Percentiles rank a stretch among this genome's conserved stretches.
These are phyloP conservation scores for Lottia scabra DNA, from an alignment of 2,888 invertebrate genomes.

Conservation along the genomic window DNA sequence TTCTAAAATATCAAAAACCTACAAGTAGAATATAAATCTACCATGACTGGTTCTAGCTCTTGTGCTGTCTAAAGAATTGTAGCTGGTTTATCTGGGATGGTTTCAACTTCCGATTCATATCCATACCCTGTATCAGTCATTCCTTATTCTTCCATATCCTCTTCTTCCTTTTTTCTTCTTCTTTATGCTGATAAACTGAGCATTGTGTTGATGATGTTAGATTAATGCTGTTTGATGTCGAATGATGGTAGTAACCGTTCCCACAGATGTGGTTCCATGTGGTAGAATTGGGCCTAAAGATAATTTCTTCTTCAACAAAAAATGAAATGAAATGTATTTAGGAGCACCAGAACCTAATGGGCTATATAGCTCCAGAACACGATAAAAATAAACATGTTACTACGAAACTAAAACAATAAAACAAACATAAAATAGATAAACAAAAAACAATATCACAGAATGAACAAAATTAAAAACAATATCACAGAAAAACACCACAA, in stretches of 20 bases:
- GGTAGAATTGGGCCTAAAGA: neutral
- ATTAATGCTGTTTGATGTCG: neutral
- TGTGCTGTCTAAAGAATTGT: neutral
- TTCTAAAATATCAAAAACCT: neutral
- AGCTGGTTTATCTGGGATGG: neutral
- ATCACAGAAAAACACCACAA: too few species aligned
- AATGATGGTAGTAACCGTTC: neutral
- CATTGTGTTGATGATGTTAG: neutral
- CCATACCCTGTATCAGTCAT: neutral
- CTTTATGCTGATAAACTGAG: too few species aligned
- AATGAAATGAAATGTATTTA: too few species aligned
- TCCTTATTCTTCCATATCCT: neutral
- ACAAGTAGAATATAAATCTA: neutral
- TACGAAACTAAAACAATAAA: too few species aligned
- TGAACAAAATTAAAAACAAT: too few species aligned
- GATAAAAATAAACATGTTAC: too few species aligned
- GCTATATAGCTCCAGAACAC: too few species aligned
- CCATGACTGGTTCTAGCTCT: neutral
- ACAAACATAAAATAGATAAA: too few species aligned
- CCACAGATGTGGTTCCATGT: neutral
- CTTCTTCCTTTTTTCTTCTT: too few species aligned
- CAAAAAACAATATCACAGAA: too few species aligned
- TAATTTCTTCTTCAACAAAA: constrained; percentile 1
- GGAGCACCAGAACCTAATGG: too few species aligned
- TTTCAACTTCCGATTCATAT: neutral